phyloP scores from a whole-genome alignment of 2,797 vertebrate genomes.

The Brachyalestes nurse region DNA sequence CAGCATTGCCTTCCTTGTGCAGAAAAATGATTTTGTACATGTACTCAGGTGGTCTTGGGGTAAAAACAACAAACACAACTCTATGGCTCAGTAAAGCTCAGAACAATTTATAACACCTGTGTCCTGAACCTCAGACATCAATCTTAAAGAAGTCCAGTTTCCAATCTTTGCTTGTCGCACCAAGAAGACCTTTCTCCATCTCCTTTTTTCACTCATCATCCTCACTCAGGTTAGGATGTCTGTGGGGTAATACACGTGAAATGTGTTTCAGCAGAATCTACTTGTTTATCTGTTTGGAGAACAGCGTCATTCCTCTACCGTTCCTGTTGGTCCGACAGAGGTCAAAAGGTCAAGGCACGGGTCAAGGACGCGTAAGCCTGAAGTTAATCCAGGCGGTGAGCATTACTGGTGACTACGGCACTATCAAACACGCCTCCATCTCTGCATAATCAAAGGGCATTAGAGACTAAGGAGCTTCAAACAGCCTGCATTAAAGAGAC shows the following conservation, averaged over 20 bases:
- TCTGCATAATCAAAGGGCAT: constrained; percentile 62
- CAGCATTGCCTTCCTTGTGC: no score
- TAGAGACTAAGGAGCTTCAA: constrained; percentile 58
- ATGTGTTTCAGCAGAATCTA: no score
- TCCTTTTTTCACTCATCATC: neutral
- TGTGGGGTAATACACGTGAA: neutral
- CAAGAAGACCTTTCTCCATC: neutral
- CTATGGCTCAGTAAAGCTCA: no score
- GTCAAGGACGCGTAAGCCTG: constrained; percentile 65
- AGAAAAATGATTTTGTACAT: no score
- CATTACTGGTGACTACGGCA: constrained; percentile 39
- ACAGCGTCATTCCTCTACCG: neutral
- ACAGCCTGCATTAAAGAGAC: constrained; percentile 58
- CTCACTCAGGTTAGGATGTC: neutral
- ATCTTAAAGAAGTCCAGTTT: neutral
- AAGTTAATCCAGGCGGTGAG: constrained; percentile 39
- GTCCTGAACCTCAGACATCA: neutral
- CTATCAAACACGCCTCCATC: constrained; percentile 51
- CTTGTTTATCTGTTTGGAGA: neutral
- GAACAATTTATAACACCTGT: no score
- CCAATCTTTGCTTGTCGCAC: neutral
- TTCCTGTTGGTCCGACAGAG: neutral
- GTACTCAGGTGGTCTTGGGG: no score
- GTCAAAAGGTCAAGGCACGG: constrained; percentile 38
- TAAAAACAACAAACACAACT: no score